These are phyloP conservation scores for Gambusia holbrooki DNA, from an alignment of 2,113 vertebrate genomes.

Conservation along the genomic window DNA sequence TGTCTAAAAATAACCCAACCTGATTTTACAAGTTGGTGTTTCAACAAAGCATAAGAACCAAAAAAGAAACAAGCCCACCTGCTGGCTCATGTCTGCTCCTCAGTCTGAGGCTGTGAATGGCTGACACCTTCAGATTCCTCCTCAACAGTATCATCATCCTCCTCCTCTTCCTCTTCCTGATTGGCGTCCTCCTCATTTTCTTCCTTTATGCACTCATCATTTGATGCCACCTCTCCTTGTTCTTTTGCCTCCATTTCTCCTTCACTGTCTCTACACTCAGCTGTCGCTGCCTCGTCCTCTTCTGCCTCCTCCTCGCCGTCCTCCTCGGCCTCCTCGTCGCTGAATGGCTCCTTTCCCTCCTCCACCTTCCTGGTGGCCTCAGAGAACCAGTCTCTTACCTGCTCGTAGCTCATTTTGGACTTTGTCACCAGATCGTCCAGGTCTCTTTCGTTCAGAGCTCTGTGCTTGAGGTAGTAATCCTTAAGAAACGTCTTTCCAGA, in stretches of 20 bases:
- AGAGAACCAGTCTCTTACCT: constrained; percentile 96
- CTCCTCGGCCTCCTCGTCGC: constrained; percentile 74
- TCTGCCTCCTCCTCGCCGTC: constrained; percentile 81
- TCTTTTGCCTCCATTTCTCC: constrained; percentile 80
- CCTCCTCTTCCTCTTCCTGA: neutral
- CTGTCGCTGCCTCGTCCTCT: constrained; percentile 72
- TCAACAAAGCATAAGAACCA: neutral
- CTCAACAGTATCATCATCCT: neutral
- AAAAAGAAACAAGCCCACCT: constrained; percentile 29
- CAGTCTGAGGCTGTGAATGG: constrained; percentile 88
- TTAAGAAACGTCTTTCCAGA: constrained; percentile 90
- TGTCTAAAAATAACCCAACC: too few species aligned
- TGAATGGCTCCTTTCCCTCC: constrained; percentile 86
- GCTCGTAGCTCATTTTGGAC: constrained; percentile 95
- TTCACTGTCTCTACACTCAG: constrained; percentile 71
- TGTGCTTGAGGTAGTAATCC: constrained; percentile 94
- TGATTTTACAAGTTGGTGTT: too few species aligned
- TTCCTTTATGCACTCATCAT: constrained; percentile 81
- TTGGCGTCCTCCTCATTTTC: constrained; percentile 14
- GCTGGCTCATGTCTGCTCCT: constrained; percentile 82
- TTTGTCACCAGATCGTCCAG: constrained; percentile 93
- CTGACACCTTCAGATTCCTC: constrained; percentile 87
- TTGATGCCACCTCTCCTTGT: constrained; percentile 74
- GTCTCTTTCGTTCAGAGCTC: constrained; percentile 91
- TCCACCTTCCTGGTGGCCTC: constrained; percentile 83